A percentile compares a stretch with the other conserved stretches of the same genome.
phyloP scores from a whole-genome alignment of 2,888 invertebrate species.

The Platycheirus albimanus region DNA sequence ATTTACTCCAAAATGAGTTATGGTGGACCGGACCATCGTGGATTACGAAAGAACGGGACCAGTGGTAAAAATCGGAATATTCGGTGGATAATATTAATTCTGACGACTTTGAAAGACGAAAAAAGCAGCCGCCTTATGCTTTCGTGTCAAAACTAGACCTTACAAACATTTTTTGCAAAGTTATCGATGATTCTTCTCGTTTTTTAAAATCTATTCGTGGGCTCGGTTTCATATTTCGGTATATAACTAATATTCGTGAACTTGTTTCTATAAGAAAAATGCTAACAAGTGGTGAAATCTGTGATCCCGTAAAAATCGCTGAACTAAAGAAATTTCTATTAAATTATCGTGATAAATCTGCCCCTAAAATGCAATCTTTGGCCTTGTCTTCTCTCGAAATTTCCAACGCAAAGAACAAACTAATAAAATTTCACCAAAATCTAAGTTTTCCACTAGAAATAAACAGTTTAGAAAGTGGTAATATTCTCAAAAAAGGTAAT shows the following conservation, averaged over 20 bases:
- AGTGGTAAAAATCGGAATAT: conserved; percentile 16
- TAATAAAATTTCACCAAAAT: not conserved
- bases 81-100: conserved; percentile 8
- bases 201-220: conserved; percentile 20
- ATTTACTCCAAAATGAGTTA: conserved; percentile 14
- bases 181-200: conserved; percentile 3
- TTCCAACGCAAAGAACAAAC: not conserved
- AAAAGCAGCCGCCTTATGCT: conserved; percentile 1
- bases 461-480: not conserved
- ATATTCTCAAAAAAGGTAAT: not conserved
- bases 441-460: not conserved
- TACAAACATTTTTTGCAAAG: conserved; percentile 10
- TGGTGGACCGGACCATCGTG: conserved; percentile 17
- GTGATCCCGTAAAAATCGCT: too few species aligned
- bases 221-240: conserved; percentile 7
- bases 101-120: conserved; percentile 6
- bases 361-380: conserved; percentile 3
- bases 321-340: not conserved
- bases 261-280: not conserved
- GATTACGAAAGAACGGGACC: conserved; percentile 1
- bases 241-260: not conserved
- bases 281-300: not conserved
- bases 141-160: not conserved
- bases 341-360: not conserved
- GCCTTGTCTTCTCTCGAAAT: conserved; percentile 9